A percentile compares a stretch with the other conserved stretches of the same genome.
phyloP scores from a whole-genome alignment of 2,797 vertebrate species.

The Garrulus glandarius region DNA sequence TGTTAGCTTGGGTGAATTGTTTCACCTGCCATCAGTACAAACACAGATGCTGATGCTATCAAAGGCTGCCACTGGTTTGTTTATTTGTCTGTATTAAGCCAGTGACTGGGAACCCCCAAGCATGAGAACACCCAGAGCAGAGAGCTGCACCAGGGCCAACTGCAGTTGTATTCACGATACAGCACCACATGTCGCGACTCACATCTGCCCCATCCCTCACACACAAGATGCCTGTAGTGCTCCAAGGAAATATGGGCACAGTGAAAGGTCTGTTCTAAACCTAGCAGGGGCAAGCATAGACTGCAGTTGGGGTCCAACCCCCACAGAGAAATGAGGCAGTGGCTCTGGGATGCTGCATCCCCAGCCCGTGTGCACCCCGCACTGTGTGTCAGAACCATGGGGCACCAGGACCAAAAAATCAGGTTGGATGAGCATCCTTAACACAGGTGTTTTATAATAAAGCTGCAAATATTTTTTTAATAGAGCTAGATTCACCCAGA shows the following conservation, averaged over 20 bases:
- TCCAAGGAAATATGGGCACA: not conserved
- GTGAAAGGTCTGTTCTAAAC: not conserved
- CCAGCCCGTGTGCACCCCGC: fast-evolving
- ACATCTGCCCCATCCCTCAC: not conserved
- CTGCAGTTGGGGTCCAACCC: fast-evolving
- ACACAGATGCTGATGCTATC: constrained; percentile 24
- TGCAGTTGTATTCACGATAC: not conserved
- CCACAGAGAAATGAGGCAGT: not conserved
- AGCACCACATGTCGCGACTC: fast-evolving
- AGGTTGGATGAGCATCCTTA: not conserved
- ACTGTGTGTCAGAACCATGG: fast-evolving
- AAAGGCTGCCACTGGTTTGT: not conserved
- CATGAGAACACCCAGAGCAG: not conserved
- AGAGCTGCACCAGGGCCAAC: not conserved
- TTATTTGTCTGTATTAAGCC: not conserved
- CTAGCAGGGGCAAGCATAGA: not conserved
- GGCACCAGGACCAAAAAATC: not conserved
- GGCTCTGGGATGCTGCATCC: not conserved
- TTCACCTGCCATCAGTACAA: not conserved
- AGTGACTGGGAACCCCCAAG: not conserved
- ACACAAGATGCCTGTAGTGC: not conserved
- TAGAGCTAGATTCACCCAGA: not conserved
- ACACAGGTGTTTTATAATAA: not conserved
- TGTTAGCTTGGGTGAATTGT: not conserved
- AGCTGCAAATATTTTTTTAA: not conserved